A percentile compares a stretch with the other conserved stretches of the same genome.
Conservation (phyloP, 2,888 invertebrate genomes). For the Ormia ochracea region DNA sequence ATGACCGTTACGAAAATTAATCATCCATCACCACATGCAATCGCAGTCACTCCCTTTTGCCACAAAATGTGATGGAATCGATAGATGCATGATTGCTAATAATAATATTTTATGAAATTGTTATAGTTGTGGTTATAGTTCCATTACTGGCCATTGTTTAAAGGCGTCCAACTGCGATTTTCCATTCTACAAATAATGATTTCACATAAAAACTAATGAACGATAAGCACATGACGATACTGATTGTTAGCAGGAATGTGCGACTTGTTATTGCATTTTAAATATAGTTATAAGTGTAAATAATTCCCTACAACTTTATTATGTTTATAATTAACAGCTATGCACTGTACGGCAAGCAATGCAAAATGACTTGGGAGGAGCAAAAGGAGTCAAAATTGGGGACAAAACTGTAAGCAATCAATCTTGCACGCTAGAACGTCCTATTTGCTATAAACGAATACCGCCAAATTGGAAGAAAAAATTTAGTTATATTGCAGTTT, state of each 20-base stretch:
- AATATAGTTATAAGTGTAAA: neutral
- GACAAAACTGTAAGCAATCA: too few relatives aligned
- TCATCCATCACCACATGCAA: constrained; percentile 54
- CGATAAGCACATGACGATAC: neutral
- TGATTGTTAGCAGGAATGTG: neutral
- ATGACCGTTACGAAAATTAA: constrained; percentile 61
- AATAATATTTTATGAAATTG: constrained; percentile 9
- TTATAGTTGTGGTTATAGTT: constrained; percentile 25
- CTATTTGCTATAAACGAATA: too few relatives aligned
- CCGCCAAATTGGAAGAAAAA: too few relatives aligned
- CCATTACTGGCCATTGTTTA: constrained; percentile 48
- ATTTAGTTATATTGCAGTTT: too few relatives aligned
- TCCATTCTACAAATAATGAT: constrained; percentile 57
- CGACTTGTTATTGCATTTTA: constrained; percentile 4
- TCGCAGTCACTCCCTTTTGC: neutral
- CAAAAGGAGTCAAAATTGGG: too few relatives aligned
- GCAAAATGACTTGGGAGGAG: too few relatives aligned
- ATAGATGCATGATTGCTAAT: constrained; percentile 6
- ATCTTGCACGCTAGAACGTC: too few relatives aligned
- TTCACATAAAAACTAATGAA: constrained; percentile 51
- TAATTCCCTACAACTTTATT: neutral
- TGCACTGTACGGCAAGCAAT: too few relatives aligned
- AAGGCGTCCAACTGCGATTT: constrained; percentile 62
- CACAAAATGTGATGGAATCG: constrained; percentile 2
- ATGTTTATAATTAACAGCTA: too few relatives aligned